Conservation (phyloP, 2,888 invertebrate species). For the Hesperia comma region DNA sequence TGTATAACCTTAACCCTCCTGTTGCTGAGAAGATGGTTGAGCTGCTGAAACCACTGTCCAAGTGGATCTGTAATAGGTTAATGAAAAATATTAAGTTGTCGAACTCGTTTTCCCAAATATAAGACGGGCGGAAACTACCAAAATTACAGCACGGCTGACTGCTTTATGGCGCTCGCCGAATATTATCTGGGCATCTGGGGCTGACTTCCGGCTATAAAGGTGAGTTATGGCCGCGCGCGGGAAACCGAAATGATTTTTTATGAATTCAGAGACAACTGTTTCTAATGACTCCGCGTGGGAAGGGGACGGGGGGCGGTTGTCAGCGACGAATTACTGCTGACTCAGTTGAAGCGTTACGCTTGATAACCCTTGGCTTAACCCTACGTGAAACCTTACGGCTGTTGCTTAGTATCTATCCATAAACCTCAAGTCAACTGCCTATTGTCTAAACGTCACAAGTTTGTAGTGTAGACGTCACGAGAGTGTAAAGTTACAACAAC, state of each 20-base stretch:
- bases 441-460: too few species aligned
- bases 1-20: too few species aligned
- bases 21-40: too few species aligned
- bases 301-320: not conserved
- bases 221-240: conserved; percentile 19
- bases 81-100: not conserved
- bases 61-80: not conserved
- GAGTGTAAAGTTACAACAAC: too few species aligned
- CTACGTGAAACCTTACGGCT: too few species aligned
- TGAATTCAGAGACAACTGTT: conserved; percentile 27
- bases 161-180: conserved; percentile 27
- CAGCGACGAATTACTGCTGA: not conserved
- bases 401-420: too few species aligned
- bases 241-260: conserved; percentile 27
- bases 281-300: not conserved
- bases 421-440: too few species aligned
- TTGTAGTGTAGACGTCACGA: too few species aligned
- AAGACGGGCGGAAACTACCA: conserved; percentile 23
- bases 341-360: not conserved
- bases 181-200: conserved; percentile 33
- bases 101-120: conserved; percentile 27
- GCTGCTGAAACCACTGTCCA: too few species aligned
- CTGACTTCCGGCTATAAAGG: conserved; percentile 32
- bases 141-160: conserved; percentile 20
- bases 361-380: not conserved